Percentiles rank a stretch among this genome's conserved stretches.
These are phyloP conservation scores for Colaptes auratus DNA, from an alignment of 2,113 vertebrate genomes.

Conservation along the genomic window DNA sequence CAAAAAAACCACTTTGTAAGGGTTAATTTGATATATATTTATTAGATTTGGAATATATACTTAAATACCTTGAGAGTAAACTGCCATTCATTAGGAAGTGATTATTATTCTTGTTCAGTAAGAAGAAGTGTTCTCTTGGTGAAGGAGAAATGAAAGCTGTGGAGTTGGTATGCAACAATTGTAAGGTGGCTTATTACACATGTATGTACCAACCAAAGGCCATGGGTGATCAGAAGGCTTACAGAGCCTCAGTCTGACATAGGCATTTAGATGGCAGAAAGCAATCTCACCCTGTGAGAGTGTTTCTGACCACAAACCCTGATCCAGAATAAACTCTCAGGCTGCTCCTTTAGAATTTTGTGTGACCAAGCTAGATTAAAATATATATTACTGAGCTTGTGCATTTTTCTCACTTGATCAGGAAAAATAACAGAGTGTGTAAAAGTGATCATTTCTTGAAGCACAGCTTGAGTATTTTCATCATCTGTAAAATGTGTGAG, in stretches of 20 bases:
- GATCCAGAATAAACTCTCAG: background rate
- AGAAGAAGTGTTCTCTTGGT: background rate
- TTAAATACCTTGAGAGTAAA: background rate
- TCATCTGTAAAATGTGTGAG: background rate
- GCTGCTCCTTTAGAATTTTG: background rate
- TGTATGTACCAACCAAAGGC: background rate
- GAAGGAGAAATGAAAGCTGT: background rate
- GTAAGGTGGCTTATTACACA: background rate
- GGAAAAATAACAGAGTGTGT: background rate
- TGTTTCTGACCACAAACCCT: background rate
- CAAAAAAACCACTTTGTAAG: background rate
- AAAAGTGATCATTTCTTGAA: background rate
- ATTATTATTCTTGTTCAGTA: background rate
- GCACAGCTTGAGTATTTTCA: background rate
- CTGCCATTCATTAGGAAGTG: background rate
- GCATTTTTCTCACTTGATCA: background rate
- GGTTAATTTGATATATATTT: background rate
- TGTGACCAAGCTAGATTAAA: background rate
- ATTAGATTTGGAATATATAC: background rate
- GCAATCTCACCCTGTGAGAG: background rate
- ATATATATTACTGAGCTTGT: background rate
- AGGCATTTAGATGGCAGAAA: background rate
- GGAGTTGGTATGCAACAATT: too few relatives aligned
- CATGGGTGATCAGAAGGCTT: background rate
- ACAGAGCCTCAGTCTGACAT: background rate